Evolutionary conservation across 1,140 invertebrate species (phyloP), one percentile per base, ranked within the genome.

Genomic region (Bombus vancouverensis): DNA sequence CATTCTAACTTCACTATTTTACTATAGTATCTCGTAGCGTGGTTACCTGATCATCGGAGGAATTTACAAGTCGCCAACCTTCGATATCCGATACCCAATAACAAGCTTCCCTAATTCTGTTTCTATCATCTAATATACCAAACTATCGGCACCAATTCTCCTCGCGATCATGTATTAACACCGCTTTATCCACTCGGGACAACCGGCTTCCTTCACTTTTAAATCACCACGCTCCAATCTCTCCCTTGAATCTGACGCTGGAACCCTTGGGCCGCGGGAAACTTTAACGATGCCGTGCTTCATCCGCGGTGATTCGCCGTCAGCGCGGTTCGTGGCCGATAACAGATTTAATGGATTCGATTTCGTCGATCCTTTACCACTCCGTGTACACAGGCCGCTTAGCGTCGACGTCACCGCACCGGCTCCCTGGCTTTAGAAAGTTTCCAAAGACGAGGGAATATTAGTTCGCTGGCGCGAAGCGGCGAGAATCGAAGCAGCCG

Each of bases 381-480:
- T 53, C 37, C 42, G 70, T 82, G 81, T 83, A 85, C 77, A 76
- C 80, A 70, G 70, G 83, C 53, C 80, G 77, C 66, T 83, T 87
- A 83, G 76, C 88, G 78, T 44, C 73, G 77, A 53, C 71, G n/a
- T 70, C 42, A 37, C 62, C 65, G 85, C 87, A 82, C 73, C 83
- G 71, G 80, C 57, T 59, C 10, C 32, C 15, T 77, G 53, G 89
- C 89, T 90, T 90, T 82, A 80, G 82, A 90, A 92, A 93, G 90
- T 93, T 93, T 93, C 84, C 86, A 91, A 90, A 88, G 92, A 89
- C 83, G 88, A 89, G 87, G 90, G 89, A 92, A 93, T 93, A 93
- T 93, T 93, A 93, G 92, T 90, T 92, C 47, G 82, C 59, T 57
- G 73, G 82, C 34, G 86, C 73, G 85, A 87, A 81, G 68, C 47